Base-by-base conservation (phyloP, 2,888 invertebrate species). In the Leucoma salicis region DNA sequence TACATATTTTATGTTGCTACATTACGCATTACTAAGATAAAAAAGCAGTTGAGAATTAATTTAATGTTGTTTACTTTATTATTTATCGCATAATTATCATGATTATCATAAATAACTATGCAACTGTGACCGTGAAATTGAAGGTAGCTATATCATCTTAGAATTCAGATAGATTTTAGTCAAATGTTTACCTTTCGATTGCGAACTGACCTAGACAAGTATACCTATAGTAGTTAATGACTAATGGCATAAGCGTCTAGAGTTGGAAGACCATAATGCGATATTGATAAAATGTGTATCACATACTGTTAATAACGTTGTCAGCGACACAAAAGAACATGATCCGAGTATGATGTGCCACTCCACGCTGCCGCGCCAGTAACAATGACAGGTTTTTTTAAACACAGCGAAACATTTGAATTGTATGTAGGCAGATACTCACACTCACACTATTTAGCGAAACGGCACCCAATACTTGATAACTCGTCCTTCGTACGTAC, bases 361-460 rank as follows among this genome's bases (percentile, higher is more conserved):
- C 57, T 54, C 54, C 48, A 49, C 49, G 8, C 6, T 21, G 54
- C 54, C 48, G 50, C 49, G 8, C 6, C 8, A 21, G 2, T 66
- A 74, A 81, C 79, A 80, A 80, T 80, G 74, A 76, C 54, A 63
- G 66, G 70, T 78, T 78, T 42, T 76, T 78, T 74, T 71, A 76
- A 79, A 79, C 76, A 76, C 49, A 39, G 60, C 49, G 58, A 68
- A 66, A 73, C 69, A 65, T 72, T 68, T 68, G 71, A 73, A 68
- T 70, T 63, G 66, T 57, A 39, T 44, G 43, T 49, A 38, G 34
- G n/a, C 34, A 54, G 1, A 14, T 42, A 34, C 37, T 34, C 29
- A 34, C 24, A 3, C 24, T 34, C n/a, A n/a, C n/a, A 34, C 11
- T 12, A 35, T 36, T 21, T 32, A 32, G 21, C 27, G 25, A 34